Conservation (phyloP, 1,140 invertebrate genomes). For the Drosophila grimshawi region DNA sequence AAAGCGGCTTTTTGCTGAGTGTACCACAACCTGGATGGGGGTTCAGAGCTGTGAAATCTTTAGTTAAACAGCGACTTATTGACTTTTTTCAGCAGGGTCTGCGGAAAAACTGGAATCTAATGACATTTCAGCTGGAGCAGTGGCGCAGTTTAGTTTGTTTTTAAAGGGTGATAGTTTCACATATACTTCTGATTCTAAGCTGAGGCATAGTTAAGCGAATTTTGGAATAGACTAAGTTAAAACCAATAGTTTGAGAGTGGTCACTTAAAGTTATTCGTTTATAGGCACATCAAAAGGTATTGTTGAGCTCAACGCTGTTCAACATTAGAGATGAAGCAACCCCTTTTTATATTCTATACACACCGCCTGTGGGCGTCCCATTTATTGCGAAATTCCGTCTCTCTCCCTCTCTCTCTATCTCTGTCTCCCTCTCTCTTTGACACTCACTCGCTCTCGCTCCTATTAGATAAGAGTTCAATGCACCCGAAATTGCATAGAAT, state of each 20-base stretch:
- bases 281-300: too few relatives aligned
- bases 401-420: background rate
- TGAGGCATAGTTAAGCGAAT: too few relatives aligned
- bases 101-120: constrained; percentile 19
- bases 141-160: background rate
- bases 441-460: background rate
- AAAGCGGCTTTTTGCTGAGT: too few relatives aligned
- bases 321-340: too few relatives aligned
- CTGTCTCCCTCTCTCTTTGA: background rate
- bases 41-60: constrained; percentile 38
- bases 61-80: constrained; percentile 58
- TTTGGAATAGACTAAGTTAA: too few relatives aligned
- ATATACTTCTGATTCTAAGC: too few relatives aligned
- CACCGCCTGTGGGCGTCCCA: background rate
- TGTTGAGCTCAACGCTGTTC: too few relatives aligned
- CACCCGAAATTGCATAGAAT: constrained; percentile 21
- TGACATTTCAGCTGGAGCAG: background rate
- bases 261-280: too few relatives aligned
- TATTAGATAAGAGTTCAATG: constrained; percentile 38
- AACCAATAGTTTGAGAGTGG: too few relatives aligned
- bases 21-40: background rate
- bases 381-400: background rate
- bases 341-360: background rate
- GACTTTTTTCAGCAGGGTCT: constrained; percentile 38
- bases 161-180: background rate